A percentile compares a stretch with the other conserved stretches of the same genome.
These are phyloP conservation scores for Sebastes oblongus DNA, from an alignment of 2,797 vertebrate genomes.

Conservation along the genomic window DNA sequence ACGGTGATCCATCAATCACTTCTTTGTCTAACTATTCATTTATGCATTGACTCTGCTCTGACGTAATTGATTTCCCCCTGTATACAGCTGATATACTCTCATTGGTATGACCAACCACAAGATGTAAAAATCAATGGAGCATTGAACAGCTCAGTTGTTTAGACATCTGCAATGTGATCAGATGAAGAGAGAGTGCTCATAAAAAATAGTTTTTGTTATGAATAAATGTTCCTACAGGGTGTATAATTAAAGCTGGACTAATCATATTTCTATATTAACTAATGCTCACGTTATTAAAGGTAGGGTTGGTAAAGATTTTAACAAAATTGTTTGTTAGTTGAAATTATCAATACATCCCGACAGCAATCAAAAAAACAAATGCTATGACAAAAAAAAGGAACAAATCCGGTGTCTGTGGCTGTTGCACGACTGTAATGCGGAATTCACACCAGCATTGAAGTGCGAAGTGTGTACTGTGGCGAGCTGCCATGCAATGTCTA, in stretches of 20 bases:
- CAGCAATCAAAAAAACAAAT: too few species aligned
- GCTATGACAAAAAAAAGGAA: too few species aligned
- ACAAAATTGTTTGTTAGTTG: accelerated
- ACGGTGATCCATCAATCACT: constrained; percentile 23
- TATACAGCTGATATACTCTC: constrained; percentile 41
- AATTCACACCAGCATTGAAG: too few species aligned
- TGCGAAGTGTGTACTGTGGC: too few species aligned
- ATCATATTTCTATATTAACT: neutral
- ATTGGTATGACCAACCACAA: constrained; percentile 32
- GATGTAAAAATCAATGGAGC: constrained; percentile 64
- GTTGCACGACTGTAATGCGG: too few species aligned
- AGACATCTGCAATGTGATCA: neutral
- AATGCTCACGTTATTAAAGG: neutral
- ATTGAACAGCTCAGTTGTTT: constrained; percentile 18
- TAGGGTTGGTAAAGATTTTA: neutral
- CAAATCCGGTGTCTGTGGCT: accelerated
- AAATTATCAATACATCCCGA: too few species aligned
- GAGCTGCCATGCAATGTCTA: too few species aligned
- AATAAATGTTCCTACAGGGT: neutral
- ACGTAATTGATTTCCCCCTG: constrained; percentile 39
- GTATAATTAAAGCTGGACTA: neutral
- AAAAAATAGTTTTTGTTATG: constrained; percentile 10
- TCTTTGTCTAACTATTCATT: constrained; percentile 34
- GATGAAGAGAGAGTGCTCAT: constrained; percentile 1
- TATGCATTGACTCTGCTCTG: constrained; percentile 34